phyloP scores from a whole-genome alignment of 2,797 vertebrate genomes.

The Rhinogobio ventralis region DNA sequence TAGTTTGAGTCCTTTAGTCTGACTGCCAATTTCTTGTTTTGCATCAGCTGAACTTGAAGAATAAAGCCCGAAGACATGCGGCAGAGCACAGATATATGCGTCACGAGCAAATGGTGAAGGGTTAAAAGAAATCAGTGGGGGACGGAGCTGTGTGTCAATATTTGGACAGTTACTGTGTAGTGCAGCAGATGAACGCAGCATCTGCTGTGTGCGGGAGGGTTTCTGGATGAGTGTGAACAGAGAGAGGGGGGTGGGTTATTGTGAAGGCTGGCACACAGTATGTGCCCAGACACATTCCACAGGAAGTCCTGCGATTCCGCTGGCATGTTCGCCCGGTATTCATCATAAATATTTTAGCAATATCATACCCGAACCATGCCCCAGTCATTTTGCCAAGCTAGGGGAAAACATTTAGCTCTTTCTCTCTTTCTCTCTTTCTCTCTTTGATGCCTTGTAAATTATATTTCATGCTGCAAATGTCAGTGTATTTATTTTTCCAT shows the following conservation, averaged over 20 bases:
- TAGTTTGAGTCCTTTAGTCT: not conserved
- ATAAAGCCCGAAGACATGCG: not conserved
- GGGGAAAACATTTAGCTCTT: slow-evolving; percentile 57
- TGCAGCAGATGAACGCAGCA: slow-evolving; percentile 75
- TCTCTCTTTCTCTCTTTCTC: slow-evolving; percentile 28
- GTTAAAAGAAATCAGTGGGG: slow-evolving; percentile 63
- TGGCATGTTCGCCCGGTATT: slow-evolving; percentile 60
- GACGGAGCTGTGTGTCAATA: slow-evolving; percentile 69
- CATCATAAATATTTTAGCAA: slow-evolving; percentile 69
- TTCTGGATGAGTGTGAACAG: slow-evolving; percentile 43
- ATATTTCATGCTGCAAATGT: slow-evolving; percentile 66
- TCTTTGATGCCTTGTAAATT: slow-evolving; percentile 59
- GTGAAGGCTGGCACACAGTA: slow-evolving; percentile 60
- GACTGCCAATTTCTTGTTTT: not conserved
- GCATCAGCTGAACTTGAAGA: not conserved
- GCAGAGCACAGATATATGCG: not conserved
- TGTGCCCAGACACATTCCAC: slow-evolving; percentile 63
- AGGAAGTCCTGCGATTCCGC: slow-evolving; percentile 60
- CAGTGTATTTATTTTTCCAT: slow-evolving; percentile 67
- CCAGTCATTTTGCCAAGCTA: slow-evolving; percentile 64
- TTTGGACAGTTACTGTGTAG: slow-evolving; percentile 76
- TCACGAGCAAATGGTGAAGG: slow-evolving; percentile 51
- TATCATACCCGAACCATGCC: slow-evolving; percentile 64
- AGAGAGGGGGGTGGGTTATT: slow-evolving; percentile 42
- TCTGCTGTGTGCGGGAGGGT: slow-evolving; percentile 70